phyloP scores from a whole-genome alignment of 2,797 vertebrate genomes.

The Choloepus didactylus region DNA sequence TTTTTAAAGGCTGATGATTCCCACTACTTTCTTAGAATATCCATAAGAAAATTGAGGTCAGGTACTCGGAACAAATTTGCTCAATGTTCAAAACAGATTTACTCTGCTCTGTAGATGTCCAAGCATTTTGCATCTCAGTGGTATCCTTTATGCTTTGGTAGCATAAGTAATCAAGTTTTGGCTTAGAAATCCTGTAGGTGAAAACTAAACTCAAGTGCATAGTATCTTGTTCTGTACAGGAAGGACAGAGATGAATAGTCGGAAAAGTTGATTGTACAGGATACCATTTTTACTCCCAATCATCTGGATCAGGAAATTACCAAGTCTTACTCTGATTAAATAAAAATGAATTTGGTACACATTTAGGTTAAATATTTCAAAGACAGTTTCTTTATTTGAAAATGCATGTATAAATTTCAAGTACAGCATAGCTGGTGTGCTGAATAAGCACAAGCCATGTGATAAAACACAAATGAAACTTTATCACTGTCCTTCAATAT shows the following conservation, averaged over 20 bases:
- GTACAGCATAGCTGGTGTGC: not conserved
- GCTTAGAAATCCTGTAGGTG: not conserved
- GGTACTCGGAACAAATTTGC: not conserved
- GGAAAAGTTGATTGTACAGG: not conserved
- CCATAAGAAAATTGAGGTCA: not conserved
- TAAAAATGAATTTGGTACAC: not conserved
- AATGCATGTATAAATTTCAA: not conserved
- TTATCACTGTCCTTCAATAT: not conserved
- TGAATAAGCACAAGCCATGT: not conserved
- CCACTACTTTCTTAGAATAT: not conserved
- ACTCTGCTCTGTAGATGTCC: accelerated
- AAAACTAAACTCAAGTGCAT: not conserved
- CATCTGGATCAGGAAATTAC: not conserved
- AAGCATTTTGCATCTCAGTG: too few species aligned
- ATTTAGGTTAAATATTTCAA: not conserved
- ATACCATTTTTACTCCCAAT: not conserved
- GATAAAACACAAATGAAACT: not conserved
- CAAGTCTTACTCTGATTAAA: not conserved
- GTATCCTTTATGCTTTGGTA: not conserved
- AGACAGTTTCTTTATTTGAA: not conserved
- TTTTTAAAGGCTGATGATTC: not conserved
- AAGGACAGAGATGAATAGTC: accelerated
- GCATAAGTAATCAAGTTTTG: not conserved
- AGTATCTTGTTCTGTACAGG: not conserved
- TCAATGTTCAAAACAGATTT: not conserved